Evolutionary conservation across 1,140 invertebrate genomes (phyloP), one percentile per base, ranked within the genome.

Genomic region (Aphidius gifuensis): DNA sequence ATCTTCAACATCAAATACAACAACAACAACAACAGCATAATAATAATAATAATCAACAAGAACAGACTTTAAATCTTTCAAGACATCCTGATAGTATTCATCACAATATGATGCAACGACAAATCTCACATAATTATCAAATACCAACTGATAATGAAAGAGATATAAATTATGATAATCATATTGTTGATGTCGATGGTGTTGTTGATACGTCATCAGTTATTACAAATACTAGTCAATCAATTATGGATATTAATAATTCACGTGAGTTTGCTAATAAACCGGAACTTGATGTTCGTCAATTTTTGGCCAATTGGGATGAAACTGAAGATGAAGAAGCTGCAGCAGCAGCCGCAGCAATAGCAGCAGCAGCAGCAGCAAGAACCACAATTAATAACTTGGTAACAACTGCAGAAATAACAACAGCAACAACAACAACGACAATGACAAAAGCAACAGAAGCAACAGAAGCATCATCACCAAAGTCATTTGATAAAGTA

Each of bases 271-370:
- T 81, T 16, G 73, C 76, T 4, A 69, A 80, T 40, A 81, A 81
- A 50, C 80, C 80, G 2, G 72, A 76, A 5, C 60, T 82, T 0
- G 81, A 82, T 38, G 77, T 82, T 8, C 71, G 80, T 11, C 79
- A 82, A 43, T 82, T 82, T 65, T 60, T 82, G 9, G 81, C 77
- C 0, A 82, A 70, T 42, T 82, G 81, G 81, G 79, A 80, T 45
- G 81, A 82, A 39, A 76, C 75, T 0, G 77, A 80, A 46, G 80
- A 81, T 3, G 80, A 80, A 47, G 80, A 81, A 6, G 73, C 68
- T 11, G 56, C 68, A 1, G 61, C 66, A 40, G 48, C 62, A 3
- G 23, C 23, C 23, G 23, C 23, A 3, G 23, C 23, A 0, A 69
- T 73, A 2, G 70, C 75, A 2, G 72, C 72, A 32, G 23, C 4